These are phyloP conservation scores for Rhadinocentrus ornatus DNA, from an alignment of 2,797 vertebrate species.

Conservation along the genomic window DNA sequence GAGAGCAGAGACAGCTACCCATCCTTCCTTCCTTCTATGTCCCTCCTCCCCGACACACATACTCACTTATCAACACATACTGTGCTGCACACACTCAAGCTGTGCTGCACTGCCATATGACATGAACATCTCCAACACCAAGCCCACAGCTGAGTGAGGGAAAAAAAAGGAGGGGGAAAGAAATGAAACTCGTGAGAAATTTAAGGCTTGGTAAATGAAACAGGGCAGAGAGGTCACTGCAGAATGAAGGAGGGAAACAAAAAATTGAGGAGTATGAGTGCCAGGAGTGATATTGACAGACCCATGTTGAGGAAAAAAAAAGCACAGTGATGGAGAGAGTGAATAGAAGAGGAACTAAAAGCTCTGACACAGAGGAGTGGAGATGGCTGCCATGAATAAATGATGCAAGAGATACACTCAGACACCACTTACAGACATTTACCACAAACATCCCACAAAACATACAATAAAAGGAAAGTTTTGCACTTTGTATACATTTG, in stretches of 20 bases:
- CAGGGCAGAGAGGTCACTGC: conserved; percentile 26
- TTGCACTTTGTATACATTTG: conserved; percentile 40
- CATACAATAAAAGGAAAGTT: conserved; percentile 19
- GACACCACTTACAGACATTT: conserved; percentile 13
- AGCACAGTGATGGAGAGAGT: conserved; percentile 12
- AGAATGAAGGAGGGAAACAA: conserved; percentile 22
- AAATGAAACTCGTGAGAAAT: conserved; percentile 17
- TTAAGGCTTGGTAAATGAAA: conserved; percentile 27
- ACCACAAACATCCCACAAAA: conserved; percentile 21
- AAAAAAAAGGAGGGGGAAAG: background rate
- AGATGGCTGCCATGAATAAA: conserved; percentile 66
- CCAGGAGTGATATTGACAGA: conserved; percentile 31
- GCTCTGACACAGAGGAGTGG: conserved; percentile 33
- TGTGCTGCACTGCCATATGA: conserved; percentile 23
- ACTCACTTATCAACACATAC: conserved; percentile 8
- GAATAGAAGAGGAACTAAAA: conserved; percentile 45
- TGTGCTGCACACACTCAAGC: conserved; percentile 7
- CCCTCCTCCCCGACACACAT: conserved; percentile 5
- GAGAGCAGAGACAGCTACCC: conserved; percentile 46
- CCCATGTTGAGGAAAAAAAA: conserved; percentile 24
- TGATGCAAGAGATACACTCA: conserved; percentile 45
- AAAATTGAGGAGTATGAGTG: conserved; percentile 32
- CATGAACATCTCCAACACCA: conserved; percentile 23
- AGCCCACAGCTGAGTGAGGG: conserved; percentile 14
- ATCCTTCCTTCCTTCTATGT: conserved; percentile 13